Base-by-base conservation (phyloP, 2,888 invertebrate species). In the Eupeodes latifasciatus region DNA sequence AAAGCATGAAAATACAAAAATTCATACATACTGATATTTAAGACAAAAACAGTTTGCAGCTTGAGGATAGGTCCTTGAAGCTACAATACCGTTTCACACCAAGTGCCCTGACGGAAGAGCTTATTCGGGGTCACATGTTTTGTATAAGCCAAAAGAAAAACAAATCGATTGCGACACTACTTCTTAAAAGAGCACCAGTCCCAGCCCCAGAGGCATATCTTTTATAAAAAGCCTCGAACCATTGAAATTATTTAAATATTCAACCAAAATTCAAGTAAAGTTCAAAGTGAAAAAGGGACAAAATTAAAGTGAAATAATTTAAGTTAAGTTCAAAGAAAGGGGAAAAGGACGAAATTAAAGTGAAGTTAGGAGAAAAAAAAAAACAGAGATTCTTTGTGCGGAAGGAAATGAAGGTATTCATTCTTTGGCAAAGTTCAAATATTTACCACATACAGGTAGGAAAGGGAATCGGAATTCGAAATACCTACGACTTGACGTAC, bases 21-120 rank as follows among this genome's bases (percentile, higher is more conserved):
- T 11, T 16, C 10, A 40, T 14, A 5, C 7, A 9, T 19, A 19
- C 27, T 27, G 3, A 27, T 27, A 27, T 27, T 27, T 5, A 47
- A 47, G 12, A 27, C 19, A 47, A 47, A 19, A 53, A n/a, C 36
- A 36, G 64, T 76, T 71, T 71, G 44, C 61, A 64, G 76, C 77
- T 67, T 74, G 51, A 78, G 81, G 55, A 10, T 14, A 16, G 16
- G 81, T 86, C 86, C 82, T 86, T 86, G 78, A 78, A 74, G 62
- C 12, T 7, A 40, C 40, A 7, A 57, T 81, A 74, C 36, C n/a
- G 2, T 55, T 81, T 78, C 72, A 72, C 71, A 72, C 57, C 49
- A 75, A 66, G 57, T 67, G 14, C 27, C 36, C 74, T 75, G 47
- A 75, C 6, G 5, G 6, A 40, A 9, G 44, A 71, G 69, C 74